Percentiles rank a stretch among this genome's conserved stretches.
These are phyloP conservation scores for Trichonephila clavata DNA, from an alignment of 1,140 invertebrate genomes.

Conservation along the genomic window DNA sequence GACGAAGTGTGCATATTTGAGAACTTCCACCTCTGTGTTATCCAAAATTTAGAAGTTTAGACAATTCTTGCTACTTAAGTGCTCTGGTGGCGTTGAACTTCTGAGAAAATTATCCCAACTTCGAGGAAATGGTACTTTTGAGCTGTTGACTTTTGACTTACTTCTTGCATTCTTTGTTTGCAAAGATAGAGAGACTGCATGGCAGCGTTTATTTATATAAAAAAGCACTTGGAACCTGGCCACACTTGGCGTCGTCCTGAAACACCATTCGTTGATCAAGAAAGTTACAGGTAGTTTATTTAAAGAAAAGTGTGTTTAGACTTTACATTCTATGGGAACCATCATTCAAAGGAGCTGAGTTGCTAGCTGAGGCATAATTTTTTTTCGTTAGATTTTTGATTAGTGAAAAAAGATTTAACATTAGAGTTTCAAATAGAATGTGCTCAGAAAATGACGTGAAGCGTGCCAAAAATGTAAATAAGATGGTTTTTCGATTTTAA, in stretches of 20 bases:
- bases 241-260: not conserved
- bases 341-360: not conserved
- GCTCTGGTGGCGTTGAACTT: not conserved
- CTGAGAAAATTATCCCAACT: not conserved
- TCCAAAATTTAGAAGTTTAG: not conserved
- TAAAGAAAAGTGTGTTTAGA: not conserved
- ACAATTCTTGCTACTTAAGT: not conserved
- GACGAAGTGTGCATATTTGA: too few relatives aligned
- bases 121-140: not conserved
- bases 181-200: not conserved
- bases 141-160: not conserved
- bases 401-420: not conserved
- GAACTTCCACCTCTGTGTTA: too few relatives aligned
- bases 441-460: not conserved
- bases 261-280: not conserved
- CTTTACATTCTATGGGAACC: not conserved
- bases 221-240: not conserved
- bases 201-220: constrained; percentile 12
- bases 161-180: not conserved
- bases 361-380: not conserved
- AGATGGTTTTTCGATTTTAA: not conserved
- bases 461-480: not conserved
- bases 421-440: not conserved
- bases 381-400: not conserved
- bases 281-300: not conserved